Percentiles rank a stretch among this genome's conserved stretches.
Conservation (phyloP, 2,797 vertebrate genomes). For the Macropodus opercularis region DNA sequence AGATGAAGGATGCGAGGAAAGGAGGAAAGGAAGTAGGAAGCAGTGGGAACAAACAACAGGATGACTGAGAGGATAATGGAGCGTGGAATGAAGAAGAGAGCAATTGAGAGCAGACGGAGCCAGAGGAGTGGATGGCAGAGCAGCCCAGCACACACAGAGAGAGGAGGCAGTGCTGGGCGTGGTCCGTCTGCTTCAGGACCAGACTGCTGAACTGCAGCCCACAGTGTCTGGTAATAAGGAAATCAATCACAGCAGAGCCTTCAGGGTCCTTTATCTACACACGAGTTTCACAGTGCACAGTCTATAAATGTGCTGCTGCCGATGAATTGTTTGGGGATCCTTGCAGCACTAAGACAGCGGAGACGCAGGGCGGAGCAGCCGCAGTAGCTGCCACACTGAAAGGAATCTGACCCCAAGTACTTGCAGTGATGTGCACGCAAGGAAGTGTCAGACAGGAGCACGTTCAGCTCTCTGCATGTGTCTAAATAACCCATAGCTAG, state of each 20-base stretch:
- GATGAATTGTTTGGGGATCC: conserved; percentile 7
- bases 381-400: neutral
- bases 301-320: conserved; percentile 29
- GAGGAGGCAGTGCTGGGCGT: conserved; percentile 40
- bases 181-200: conserved; percentile 49
- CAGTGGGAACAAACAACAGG: neutral
- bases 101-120: conserved; percentile 4
- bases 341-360: conserved; percentile 5
- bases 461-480: conserved; percentile 1
- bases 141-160: conserved; percentile 13
- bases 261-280: conserved; percentile 13
- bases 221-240: conserved; percentile 31
- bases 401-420: too few species aligned
- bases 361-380: neutral
- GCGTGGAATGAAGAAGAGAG: neutral
- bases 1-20: conserved; percentile 15
- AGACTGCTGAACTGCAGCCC: conserved; percentile 47
- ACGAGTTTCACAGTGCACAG: too few species aligned
- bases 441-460: conserved; percentile 7
- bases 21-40: conserved; percentile 1
- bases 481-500: conserved; percentile 31
- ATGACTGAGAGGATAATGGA: neutral
- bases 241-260: conserved; percentile 44
- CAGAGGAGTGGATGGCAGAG: conserved; percentile 12
- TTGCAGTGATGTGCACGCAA: too few species aligned